Base-by-base conservation (phyloP, 2,797 vertebrate genomes). In the Enteromius mattozi region DNA sequence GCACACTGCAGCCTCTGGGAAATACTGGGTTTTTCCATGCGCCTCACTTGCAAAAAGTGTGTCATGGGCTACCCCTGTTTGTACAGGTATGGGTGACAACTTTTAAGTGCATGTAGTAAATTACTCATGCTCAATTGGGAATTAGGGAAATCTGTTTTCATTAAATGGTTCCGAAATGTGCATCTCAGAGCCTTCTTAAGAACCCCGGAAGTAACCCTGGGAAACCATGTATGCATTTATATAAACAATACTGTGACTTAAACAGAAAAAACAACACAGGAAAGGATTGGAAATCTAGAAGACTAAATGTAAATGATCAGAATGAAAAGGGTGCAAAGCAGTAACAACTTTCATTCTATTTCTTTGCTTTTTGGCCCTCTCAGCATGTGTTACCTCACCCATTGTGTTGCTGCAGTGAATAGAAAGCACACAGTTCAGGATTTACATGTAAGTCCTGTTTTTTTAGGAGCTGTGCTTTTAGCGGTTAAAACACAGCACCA, bases 11-110 rank as follows among this genome's bases (percentile, higher is more conserved):
- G 6, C 92, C 74, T 76, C 45, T 89, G 89, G 89, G 88, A 93
- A 93, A 93, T 87, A 86, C 88, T 91, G 90, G 87, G 91, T 90
- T 92, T 95, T 94, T 94, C 92, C 93, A 92, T 89, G 84, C 81
- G 86, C 89, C 91, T 88, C 87, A 90, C 87, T 88, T 89, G 79
- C 89, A 92, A 84, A 92, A 90, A 90, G 80, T 87, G 87, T 90
- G 87, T 86, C n/a, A 88, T 88, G 88, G 86, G 89, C 90, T 90
- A 92, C 83, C 90, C 87, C 72, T 87, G 87, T 85, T 88, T 88
- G 45, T 51, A 85, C 65, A 86, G 71, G 83, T 81, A 86, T 80
- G 35, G 81, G 82, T 71, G 61, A 86, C 86, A 75, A 51, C 61
- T 37, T 70, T 88, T 90, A 86, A 90, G 81, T 81, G 56, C 19